Evolutionary conservation across 1,140 invertebrate species (phyloP).

Genomic region (Homarus americanus): DNA sequence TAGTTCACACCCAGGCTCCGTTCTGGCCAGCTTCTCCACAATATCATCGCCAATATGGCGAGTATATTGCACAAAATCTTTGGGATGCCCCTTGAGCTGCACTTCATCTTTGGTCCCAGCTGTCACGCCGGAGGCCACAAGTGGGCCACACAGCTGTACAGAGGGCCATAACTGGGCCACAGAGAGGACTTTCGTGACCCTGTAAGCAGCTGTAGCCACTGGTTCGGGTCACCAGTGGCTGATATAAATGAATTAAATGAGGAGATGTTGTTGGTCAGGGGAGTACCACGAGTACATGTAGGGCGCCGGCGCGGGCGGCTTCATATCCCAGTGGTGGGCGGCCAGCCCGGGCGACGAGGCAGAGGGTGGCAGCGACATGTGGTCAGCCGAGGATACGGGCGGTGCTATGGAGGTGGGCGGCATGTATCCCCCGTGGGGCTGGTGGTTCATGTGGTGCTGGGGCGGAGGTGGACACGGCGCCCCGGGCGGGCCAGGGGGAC

Average conservation of each 20-base stretch:
- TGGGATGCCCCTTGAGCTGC: slow-evolving; percentile 28
- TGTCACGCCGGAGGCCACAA: slow-evolving; percentile 27
- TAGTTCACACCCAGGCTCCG: background rate
- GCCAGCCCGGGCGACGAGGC: slow-evolving; percentile 80
- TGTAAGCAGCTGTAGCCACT: background rate
- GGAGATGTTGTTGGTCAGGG: slow-evolving; percentile 84
- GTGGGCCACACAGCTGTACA: slow-evolving; percentile 12
- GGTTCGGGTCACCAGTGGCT: background rate
- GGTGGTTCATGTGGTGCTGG: slow-evolving; percentile 84
- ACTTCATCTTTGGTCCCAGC: slow-evolving; percentile 41
- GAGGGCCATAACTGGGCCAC: slow-evolving; percentile 29
- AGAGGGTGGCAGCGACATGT: slow-evolving; percentile 80
- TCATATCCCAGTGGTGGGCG: slow-evolving; percentile 84
- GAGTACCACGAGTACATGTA: slow-evolving; percentile 89
- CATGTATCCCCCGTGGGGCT: slow-evolving; percentile 80
- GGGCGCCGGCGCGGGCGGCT: slow-evolving; percentile 80
- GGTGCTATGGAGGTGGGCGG: slow-evolving; percentile 84
- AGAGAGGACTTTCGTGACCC: background rate
- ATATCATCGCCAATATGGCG: slow-evolving; percentile 48
- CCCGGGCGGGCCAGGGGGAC: slow-evolving; percentile 24
- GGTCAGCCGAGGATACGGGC: slow-evolving; percentile 79
- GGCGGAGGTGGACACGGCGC: slow-evolving; percentile 26
- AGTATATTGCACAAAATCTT: slow-evolving; percentile 69
- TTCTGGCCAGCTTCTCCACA: background rate
- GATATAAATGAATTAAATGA: slow-evolving; percentile 81